phyloP scores from a whole-genome alignment of 2,113 vertebrate species.

The Phalacrocorax aristotelis region DNA sequence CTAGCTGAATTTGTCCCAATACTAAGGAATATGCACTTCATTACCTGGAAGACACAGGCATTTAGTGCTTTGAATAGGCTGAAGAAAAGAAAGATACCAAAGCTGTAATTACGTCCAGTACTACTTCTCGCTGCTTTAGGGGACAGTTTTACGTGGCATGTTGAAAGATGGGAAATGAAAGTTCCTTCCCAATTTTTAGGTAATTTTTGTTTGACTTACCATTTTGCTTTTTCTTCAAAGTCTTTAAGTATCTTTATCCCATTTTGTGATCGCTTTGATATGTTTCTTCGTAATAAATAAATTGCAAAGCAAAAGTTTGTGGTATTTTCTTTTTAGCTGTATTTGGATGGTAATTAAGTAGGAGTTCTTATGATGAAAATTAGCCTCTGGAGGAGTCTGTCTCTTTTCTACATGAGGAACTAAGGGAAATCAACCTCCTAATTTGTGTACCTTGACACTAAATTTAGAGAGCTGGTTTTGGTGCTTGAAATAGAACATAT shows the following conservation, averaged over 20 bases:
- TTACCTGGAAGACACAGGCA: neutral
- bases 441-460: neutral
- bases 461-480: neutral
- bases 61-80: neutral
- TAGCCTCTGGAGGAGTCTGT: neutral
- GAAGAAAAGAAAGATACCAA: neutral
- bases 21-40: neutral
- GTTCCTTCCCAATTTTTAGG: neutral
- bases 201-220: neutral
- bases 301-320: neutral
- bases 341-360: neutral
- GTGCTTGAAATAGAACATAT: neutral
- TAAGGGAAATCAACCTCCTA: neutral
- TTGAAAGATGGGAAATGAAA: neutral
- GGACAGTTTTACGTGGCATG: neutral
- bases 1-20: neutral
- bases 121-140: neutral
- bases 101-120: neutral
- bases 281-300: conserved; percentile 61
- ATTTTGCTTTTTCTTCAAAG: neutral
- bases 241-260: neutral
- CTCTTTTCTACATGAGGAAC: neutral
- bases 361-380: neutral
- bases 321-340: neutral
- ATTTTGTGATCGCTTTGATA: neutral